Evolutionary conservation across 1,140 invertebrate genomes (phyloP).

Genomic region (Diorhabda elongata): DNA sequence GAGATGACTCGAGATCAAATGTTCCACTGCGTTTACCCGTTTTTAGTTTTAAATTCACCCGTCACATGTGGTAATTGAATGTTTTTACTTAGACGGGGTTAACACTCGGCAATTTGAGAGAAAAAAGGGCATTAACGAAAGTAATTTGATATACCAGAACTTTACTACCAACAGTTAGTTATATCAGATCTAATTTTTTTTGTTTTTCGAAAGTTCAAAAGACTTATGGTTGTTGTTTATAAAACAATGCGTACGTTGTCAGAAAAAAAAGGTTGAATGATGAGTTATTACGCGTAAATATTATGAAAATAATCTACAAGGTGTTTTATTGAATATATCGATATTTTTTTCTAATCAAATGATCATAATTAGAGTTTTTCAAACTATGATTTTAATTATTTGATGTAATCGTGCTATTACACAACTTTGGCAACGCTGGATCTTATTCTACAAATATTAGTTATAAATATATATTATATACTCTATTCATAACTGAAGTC

Average conservation of each 20-base stretch:
- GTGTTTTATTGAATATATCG: no score
- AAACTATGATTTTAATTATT: no score
- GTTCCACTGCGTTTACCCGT: no score
- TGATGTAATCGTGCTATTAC: no score
- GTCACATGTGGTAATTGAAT: constrained; percentile 9
- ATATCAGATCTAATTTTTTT: constrained; percentile 6
- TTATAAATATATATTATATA: neutral
- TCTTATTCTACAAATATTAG: no score
- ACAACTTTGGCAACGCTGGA: no score
- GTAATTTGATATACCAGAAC: neutral
- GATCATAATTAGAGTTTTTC: no score
- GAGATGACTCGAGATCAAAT: no score
- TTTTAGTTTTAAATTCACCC: neutral
- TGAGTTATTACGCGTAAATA: no score
- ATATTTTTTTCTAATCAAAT: no score
- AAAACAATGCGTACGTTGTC: constrained; percentile 3
- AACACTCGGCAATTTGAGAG: neutral
- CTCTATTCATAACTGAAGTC: no score
- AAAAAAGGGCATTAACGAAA: neutral
- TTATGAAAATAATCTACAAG: no score
- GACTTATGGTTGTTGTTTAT: neutral
- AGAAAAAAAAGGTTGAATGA: neutral
- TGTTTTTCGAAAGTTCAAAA: constrained; percentile 1
- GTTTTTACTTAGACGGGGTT: constrained; percentile 11
- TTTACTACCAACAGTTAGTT: neutral